Conservation (phyloP, 2,797 vertebrate species). For the Lacerta viridis region DNA sequence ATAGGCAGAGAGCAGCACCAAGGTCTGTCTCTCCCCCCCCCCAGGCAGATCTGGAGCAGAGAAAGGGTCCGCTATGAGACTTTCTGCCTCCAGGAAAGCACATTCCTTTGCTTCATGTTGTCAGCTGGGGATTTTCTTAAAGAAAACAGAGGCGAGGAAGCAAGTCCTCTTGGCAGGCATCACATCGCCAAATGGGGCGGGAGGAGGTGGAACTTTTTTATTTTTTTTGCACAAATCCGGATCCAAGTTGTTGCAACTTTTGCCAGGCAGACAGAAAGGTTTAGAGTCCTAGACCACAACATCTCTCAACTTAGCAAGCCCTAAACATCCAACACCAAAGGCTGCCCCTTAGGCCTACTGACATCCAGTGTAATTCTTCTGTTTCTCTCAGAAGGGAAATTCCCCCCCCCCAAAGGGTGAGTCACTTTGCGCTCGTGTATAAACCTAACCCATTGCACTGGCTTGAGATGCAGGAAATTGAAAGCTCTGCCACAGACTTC, state of each 20-base stretch:
- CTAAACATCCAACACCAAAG: background rate
- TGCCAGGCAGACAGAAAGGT: slow-evolving; percentile 19
- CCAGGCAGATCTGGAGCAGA: slow-evolving; percentile 7
- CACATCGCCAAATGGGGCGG: slow-evolving; percentile 24
- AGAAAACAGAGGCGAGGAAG: slow-evolving; percentile 38
- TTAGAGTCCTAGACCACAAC: slow-evolving; percentile 14
- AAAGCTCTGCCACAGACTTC: background rate
- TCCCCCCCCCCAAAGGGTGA: background rate
- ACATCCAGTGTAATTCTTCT: background rate
- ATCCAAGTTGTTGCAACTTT: slow-evolving; percentile 1
- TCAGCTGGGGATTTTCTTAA: slow-evolving; percentile 32
- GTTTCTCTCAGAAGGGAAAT: background rate
- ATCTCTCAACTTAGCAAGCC: background rate
- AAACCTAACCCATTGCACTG: background rate
- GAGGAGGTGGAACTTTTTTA: slow-evolving; percentile 33
- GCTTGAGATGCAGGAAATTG: background rate
- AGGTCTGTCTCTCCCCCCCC: background rate
- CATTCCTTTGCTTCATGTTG: slow-evolving; percentile 19
- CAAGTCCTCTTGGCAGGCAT: slow-evolving; percentile 27
- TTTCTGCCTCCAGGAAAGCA: slow-evolving; percentile 3
- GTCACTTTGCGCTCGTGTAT: background rate
- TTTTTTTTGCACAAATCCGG: slow-evolving; percentile 7
- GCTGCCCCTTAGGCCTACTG: background rate
- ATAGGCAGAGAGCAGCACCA: background rate
- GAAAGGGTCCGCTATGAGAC: slow-evolving; percentile 3